phyloP scores from a whole-genome alignment of 2,797 vertebrate genomes.

The Poliocrania exsul region DNA sequence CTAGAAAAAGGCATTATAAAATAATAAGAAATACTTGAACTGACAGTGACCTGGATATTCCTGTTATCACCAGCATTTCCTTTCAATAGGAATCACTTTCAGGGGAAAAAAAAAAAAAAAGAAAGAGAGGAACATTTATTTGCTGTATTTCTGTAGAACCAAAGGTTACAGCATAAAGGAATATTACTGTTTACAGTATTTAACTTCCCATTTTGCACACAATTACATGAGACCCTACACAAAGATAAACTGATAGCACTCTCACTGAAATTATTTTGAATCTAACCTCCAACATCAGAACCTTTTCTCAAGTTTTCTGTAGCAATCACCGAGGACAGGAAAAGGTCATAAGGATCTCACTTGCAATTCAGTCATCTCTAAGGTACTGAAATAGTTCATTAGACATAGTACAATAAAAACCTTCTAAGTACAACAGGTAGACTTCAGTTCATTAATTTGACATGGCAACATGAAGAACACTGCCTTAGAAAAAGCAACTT shows the following conservation, averaged over 20 bases:
- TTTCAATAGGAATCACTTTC: background rate
- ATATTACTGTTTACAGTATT: background rate
- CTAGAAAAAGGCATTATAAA: background rate
- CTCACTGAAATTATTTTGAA: background rate
- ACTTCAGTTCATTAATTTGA: background rate
- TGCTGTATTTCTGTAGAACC: background rate
- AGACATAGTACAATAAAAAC: background rate
- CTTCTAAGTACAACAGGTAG: background rate
- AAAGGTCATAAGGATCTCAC: background rate
- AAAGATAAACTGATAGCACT: background rate
- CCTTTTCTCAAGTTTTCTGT: background rate
- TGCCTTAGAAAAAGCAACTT: background rate
- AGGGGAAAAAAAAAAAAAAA: background rate
- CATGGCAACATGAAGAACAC: background rate
- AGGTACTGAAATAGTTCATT: background rate
- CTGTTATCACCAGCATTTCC: background rate
- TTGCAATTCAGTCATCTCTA: background rate
- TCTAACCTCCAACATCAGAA: background rate
- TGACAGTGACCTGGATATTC: background rate
- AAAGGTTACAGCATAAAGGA: background rate
- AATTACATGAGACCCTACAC: background rate
- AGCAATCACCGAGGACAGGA: background rate
- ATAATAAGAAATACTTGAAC: constrained; percentile 33
- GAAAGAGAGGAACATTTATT: background rate
- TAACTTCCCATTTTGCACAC: background rate